phyloP scores from a whole-genome alignment of 1,140 invertebrate genomes.

The Oryzaephilus surinamensis region DNA sequence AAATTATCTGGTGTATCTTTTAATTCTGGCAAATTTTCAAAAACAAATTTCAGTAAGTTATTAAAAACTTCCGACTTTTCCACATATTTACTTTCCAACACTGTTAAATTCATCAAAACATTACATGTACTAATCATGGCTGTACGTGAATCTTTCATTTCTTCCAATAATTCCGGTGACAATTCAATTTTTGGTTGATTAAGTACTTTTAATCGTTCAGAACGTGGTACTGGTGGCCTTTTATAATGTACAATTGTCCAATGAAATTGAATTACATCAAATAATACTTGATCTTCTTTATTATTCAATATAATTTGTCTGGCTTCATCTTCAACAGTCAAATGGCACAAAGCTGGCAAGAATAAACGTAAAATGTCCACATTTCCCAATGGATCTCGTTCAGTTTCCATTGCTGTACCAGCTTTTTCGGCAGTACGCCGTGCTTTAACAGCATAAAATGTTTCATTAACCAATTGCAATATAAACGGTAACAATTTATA shows the following conservation, averaged over 20 bases:
- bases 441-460: conserved; percentile 60
- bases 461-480: conserved; percentile 67
- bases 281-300: conserved; percentile 68
- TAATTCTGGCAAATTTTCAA: conserved; percentile 74
- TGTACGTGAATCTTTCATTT: conserved; percentile 69
- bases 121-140: conserved; percentile 83
- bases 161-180: conserved; percentile 58
- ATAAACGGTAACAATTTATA: conserved; percentile 69
- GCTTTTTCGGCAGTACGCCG: conserved; percentile 52
- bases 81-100: conserved; percentile 72
- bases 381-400: conserved; percentile 49
- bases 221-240: conserved; percentile 64
- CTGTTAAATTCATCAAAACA: conserved; percentile 85
- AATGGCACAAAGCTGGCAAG: conserved; percentile 78
- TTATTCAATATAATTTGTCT: conserved; percentile 68
- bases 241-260: conserved; percentile 82
- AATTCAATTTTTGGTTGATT: conserved; percentile 64
- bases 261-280: conserved; percentile 69
- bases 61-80: conserved; percentile 66
- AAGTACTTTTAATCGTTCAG: conserved; percentile 60
- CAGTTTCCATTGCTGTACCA: conserved; percentile 42
- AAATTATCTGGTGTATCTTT: conserved; percentile 75
- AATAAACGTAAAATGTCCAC: conserved; percentile 69
- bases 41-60: conserved; percentile 73
- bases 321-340: conserved; percentile 80